These are phyloP conservation scores for Serranochromis macrocephalus DNA, from an alignment of 2,113 vertebrate genomes.

Conservation along the genomic window DNA sequence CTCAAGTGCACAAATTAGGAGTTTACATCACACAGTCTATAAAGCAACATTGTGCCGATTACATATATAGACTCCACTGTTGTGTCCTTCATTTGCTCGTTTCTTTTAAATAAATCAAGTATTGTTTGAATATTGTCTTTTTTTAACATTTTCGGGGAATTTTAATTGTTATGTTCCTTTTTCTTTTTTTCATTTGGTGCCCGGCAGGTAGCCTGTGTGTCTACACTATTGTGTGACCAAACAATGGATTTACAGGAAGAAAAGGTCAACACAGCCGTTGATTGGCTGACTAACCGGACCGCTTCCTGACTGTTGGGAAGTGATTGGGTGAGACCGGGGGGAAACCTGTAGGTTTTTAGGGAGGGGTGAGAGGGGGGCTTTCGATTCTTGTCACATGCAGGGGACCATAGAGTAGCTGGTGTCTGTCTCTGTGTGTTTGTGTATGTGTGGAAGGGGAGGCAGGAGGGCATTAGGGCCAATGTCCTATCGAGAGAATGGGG, in stretches of 20 bases:
- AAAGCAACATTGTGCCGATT: background rate
- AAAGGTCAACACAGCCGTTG: constrained; percentile 67
- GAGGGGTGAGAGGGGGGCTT: constrained; percentile 2
- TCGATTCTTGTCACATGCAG: constrained; percentile 55
- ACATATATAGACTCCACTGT: background rate
- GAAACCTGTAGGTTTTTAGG: constrained; percentile 9
- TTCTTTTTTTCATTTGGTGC: constrained; percentile 20
- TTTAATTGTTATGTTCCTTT: constrained; percentile 39
- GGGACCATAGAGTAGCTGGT: constrained; percentile 16
- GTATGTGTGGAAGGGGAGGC: background rate
- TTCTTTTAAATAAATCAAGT: background rate
- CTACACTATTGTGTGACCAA: constrained; percentile 75
- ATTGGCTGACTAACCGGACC: constrained; percentile 64
- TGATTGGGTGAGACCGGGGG: constrained; percentile 49
- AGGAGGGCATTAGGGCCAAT: constrained; percentile 42
- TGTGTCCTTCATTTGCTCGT: background rate
- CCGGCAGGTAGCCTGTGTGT: constrained; percentile 69
- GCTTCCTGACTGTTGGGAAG: constrained; percentile 78
- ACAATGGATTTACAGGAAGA: constrained; percentile 74
- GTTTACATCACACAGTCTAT: background rate
- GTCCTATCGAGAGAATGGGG: constrained; percentile 75
- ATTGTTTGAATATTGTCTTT: background rate
- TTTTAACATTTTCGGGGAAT: background rate
- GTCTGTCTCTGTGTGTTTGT: background rate
- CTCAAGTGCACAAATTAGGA: background rate